Conservation (phyloP, 2,888 invertebrate genomes). For the Acrocera orbiculus region DNA sequence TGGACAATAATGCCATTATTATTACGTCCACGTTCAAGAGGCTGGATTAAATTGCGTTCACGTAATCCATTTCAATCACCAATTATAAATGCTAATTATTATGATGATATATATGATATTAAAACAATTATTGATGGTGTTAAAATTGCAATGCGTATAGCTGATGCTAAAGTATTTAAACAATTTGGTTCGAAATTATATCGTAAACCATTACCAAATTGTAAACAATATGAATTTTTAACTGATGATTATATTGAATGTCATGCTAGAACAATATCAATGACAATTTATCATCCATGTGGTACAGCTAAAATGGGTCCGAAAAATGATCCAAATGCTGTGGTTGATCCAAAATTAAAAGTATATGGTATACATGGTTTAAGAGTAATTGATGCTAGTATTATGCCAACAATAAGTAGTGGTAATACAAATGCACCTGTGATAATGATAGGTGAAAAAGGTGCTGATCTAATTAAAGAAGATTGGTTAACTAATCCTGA, state of each 20-base stretch:
- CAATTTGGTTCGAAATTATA: constrained; percentile 64
- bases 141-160: constrained; percentile 53
- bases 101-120: constrained; percentile 61
- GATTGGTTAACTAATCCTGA: constrained; percentile 47
- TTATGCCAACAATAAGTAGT: constrained; percentile 77
- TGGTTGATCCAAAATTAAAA: constrained; percentile 60
- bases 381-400: constrained; percentile 69
- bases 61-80: constrained; percentile 78
- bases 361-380: constrained; percentile 64
- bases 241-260: constrained; percentile 77
- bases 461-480: constrained; percentile 67
- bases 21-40: constrained; percentile 59
- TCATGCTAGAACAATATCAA: constrained; percentile 66
- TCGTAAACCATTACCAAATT: constrained; percentile 59
- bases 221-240: constrained; percentile 50
- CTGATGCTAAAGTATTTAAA: constrained; percentile 57
- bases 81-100: constrained; percentile 81
- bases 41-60: constrained; percentile 55
- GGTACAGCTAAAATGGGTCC: constrained; percentile 85
- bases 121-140: constrained; percentile 69
- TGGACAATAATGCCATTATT: constrained; percentile 80
- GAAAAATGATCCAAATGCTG: constrained; percentile 54
- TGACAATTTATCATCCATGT: constrained; percentile 81
- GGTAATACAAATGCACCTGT: constrained; percentile 83
- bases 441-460: constrained; percentile 86